Evolutionary conservation across 2,888 invertebrate genomes (phyloP), one percentile per base, ranked within the genome.

Genomic region (Meliscaeva auricollis): DNA sequence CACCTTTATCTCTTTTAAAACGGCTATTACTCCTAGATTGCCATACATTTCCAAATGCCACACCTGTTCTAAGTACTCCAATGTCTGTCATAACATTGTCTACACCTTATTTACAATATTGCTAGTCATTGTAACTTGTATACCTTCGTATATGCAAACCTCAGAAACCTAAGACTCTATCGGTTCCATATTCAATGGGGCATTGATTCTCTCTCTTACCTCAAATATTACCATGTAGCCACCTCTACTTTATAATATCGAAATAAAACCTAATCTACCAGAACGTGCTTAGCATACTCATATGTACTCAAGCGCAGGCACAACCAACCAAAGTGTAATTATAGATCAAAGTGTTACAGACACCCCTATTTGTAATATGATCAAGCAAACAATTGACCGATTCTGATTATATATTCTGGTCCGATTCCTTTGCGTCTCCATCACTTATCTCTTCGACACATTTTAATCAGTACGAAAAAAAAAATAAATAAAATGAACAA

Each of bases 381-480:
- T 64, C 69, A 72, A 62, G 73, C 62, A 52, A 35, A 85, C 76
- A 81, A 73, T 73, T 85, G 85, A 81, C 85, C 60, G 85, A 85
- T 85, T n/a, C n/a, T 52, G 85, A 85, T 85, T 85, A 73, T 76
- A 85, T 80, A 85, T 80, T 85, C 85, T 56, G 44, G 68, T 58
- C 46, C 60, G 68, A 73, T 69, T 54, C 56, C 72, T 69, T 80
- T 69, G 11, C 85, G 44, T 41, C 66, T 60, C 76, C 30, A 44
- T 11, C 68, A 50, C 72, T 81, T 76, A 80, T 81, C 72, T 76
- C 64, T 22, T 50, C 62, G 58, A 44, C 69, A 74, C 69, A 56
- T 56, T 73, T 58, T 83, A 64, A 58, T 48, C 48, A 64, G 60
- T 52, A 70, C 9, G 32, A 70, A 62, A 74, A 66, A 48, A 64